Evolutionary conservation across 2,888 invertebrate species (phyloP), one percentile per base, ranked within the genome.

Genomic region (Cloeon dipterum): DNA sequence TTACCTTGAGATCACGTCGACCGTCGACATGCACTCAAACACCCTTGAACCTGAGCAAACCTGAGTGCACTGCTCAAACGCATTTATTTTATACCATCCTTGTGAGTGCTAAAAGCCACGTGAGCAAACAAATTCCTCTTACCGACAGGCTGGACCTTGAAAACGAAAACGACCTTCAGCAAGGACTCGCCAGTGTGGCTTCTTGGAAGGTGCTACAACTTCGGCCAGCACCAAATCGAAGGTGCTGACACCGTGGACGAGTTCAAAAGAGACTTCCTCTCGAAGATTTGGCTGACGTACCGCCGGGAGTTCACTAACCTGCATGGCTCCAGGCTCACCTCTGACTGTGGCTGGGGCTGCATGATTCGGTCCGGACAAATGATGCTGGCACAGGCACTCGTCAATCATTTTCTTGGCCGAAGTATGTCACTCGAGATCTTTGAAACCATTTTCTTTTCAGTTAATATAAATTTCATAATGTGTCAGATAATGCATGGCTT

Each of bases 321-420:
- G 55, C 68, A 72, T 50, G 81, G 79, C 16, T 79, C 85, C 2
- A 70, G 68, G 42, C 74, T 77, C 46, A 86, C 82, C 2, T 76
- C 85, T 3, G 91, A 91, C 54, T 86, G 86, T 56, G 91, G 91
- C 3, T 91, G 91, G 91, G 89, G 91, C 0, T 91, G 91, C 50
- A 76, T 75, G 74, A 47, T 76, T 18, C 65, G 91, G 35, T 81
- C 82, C 56, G 86, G 86, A 7, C 91, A 91, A 58, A 91, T 91
- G 89, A 63, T 91, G 56, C 57, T 89, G 41, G 86, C 83, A 1
- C 88, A 89, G 55, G 86, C 79, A 10, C 59, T 91, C 39, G 64
- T 85, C 29, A 70, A 71, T 45, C 83, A 86, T 52, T 79, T 83
- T 54, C 62, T 89, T 37, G 81, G 83, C 36, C 64, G 88, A 57